Percentiles rank a stretch among this genome's conserved stretches.
These are phyloP conservation scores for Actinernus sp. DNA, from an alignment of 92 coral and sea anemone genomes.

Conservation along the genomic window DNA sequence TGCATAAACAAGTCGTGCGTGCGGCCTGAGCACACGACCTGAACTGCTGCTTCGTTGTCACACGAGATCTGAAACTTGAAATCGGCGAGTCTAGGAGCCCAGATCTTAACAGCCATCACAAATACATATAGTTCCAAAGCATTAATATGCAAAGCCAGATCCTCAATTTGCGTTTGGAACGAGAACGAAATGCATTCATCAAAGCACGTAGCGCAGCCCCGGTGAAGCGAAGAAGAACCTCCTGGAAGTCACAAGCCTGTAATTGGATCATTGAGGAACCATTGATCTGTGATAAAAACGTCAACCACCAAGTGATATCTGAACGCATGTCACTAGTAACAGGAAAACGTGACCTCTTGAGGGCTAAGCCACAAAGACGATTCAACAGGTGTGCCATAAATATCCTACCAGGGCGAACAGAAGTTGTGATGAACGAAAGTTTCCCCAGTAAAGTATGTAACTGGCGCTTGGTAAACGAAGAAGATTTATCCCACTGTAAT, in stretches of 20 bases:
- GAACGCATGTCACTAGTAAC: conserved; percentile 17
- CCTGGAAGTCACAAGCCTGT: conserved; percentile 16
- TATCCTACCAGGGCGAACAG: conserved; percentile 31
- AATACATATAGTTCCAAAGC: conserved; percentile 8
- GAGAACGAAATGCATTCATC: no score
- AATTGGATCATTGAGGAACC: conserved; percentile 21
- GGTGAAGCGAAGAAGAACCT: no score
- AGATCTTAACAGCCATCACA: conserved; percentile 14
- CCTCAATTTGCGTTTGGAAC: conserved; percentile 1
- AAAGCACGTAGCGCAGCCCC: no score
- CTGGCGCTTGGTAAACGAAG: conserved; percentile 14
- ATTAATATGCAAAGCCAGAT: conserved; percentile 14
- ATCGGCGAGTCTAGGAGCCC: no score
- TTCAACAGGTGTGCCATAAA: conserved; percentile 30
- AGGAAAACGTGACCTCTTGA: conserved; percentile 4
- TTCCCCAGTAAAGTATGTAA: conserved; percentile 40
- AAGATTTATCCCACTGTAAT: conserved; percentile 4
- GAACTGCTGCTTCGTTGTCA: no score
- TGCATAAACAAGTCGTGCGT: no score
- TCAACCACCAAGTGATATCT: conserved; percentile 29
- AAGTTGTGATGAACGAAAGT: conserved; percentile 36
- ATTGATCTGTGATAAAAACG: conserved; percentile 31
- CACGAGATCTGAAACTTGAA: no score
- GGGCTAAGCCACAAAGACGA: conserved; percentile 4
- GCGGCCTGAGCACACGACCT: no score